Evolutionary conservation across 2,888 invertebrate genomes (phyloP).

Genomic region (Emmelina monodactyla): DNA sequence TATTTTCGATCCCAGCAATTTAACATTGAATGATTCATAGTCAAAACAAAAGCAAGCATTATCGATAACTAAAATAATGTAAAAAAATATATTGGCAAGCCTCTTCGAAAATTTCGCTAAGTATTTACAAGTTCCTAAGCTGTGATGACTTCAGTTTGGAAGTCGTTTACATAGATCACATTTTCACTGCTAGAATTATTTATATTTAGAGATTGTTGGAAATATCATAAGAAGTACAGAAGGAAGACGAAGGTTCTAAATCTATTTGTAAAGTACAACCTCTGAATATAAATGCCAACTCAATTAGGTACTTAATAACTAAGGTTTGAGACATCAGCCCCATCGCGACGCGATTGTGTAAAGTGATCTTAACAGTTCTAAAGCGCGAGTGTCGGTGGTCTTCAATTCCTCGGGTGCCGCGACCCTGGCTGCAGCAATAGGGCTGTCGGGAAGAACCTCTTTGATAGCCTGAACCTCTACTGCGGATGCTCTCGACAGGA

Average conservation of each 20-base stretch:
- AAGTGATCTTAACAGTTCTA: constrained; percentile 82
- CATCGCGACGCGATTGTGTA: constrained; percentile 86
- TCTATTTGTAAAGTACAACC: constrained; percentile 1
- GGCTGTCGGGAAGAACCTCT: constrained; percentile 31
- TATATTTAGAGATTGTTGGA: background rate
- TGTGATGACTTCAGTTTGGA: too few relatives aligned
- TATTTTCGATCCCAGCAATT: too few relatives aligned
- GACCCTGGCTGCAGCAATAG: constrained; percentile 48
- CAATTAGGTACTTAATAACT: background rate
- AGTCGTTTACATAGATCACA: background rate
- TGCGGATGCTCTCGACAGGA: constrained; percentile 30
- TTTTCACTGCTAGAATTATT: background rate
- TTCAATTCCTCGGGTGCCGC: constrained; percentile 35
- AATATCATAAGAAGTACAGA: too few relatives aligned
- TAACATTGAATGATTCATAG: too few relatives aligned
- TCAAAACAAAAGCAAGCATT: too few relatives aligned
- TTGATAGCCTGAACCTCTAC: constrained; percentile 26
- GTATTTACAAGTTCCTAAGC: too few relatives aligned
- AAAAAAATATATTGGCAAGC: too few relatives aligned
- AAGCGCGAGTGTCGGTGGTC: constrained; percentile 74
- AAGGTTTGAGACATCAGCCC: constrained; percentile 50
- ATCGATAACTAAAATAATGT: too few relatives aligned
- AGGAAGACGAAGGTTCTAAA: too few relatives aligned
- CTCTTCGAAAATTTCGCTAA: too few relatives aligned
- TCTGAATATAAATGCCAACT: constrained; percentile 1